A percentile compares a stretch with the other conserved stretches of the same genome.
These are phyloP conservation scores for Zosterops pallidus DNA, from an alignment of 2,113 vertebrate species.

Conservation along the genomic window DNA sequence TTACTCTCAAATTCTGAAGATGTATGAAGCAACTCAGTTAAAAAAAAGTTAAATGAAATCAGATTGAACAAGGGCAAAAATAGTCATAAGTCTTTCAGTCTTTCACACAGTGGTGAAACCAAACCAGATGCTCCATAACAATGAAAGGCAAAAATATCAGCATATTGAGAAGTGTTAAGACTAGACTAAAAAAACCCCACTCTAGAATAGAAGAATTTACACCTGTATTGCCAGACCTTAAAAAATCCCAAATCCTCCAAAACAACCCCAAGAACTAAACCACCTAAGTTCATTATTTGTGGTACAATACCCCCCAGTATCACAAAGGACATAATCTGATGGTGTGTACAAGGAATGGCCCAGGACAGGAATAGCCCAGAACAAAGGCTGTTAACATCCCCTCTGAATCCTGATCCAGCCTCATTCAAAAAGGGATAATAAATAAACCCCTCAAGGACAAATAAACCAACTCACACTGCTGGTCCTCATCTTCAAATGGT, in stretches of 20 bases:
- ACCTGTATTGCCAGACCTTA: neutral
- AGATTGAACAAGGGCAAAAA: neutral
- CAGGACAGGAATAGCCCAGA: neutral
- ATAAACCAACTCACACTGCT: slow-evolving; percentile 85
- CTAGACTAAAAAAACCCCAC: rapidly evolving
- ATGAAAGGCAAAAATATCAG: neutral
- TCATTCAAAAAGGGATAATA: neutral
- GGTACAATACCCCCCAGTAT: neutral
- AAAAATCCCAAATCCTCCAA: neutral
- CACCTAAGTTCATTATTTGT: neutral
- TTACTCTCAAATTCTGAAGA: neutral
- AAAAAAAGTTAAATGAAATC: neutral
- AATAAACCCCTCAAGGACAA: neutral
- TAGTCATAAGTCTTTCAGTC: neutral
- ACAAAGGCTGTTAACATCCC: neutral
- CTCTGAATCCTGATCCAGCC: neutral
- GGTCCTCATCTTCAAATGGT: slow-evolving; percentile 98
- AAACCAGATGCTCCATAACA: neutral
- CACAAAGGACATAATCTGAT: neutral
- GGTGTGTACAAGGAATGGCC: neutral
- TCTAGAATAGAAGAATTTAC: neutral
- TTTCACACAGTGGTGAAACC: neutral
- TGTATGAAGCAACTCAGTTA: neutral
- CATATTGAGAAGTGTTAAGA: neutral
- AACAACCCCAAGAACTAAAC: neutral